Evolutionary conservation across 2,797 vertebrate genomes (phyloP), one percentile per base, ranked within the genome.

Genomic region (Bovichtus diacanthus): DNA sequence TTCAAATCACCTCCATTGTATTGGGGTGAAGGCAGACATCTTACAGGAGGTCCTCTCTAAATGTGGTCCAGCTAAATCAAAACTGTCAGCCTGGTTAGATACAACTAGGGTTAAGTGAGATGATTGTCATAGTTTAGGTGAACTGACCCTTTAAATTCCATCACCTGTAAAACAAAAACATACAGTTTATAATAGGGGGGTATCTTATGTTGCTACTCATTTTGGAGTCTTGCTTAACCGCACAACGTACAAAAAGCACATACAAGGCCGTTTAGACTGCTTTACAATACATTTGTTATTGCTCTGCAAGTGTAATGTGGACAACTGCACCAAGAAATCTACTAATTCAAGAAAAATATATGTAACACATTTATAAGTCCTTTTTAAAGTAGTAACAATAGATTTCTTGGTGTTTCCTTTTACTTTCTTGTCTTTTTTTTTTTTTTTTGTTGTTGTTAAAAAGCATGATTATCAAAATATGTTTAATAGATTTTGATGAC

Each of bases 351-450:
- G 29, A 60, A 50, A 50, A 59, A 53, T 9, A 27, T 0, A 16
- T 55, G n/a, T 12, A 44, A 56, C 4, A 41, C 3, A 43, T 38
- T 46, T 75, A 9, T 4, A 2, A 34, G 18, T 13, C 31, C 4
- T 34, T 29, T 56, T 70, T 53, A 16, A 49, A 70, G 23, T 18
- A 27, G 13, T 9, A 5, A 43, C 41, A 69, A 70, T 31, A 54
- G 71, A 80, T 88, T 87, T 90, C 71, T 87, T 87, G 82, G 84
- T 84, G 84, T 86, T 75, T 71, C 70, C 31, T 83, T 74, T 87
- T 70, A 61, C 34, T 84, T 88, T 74, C 25, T 70, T 86, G 27
- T 58, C 19, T 51, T 34, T 34, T 66, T 77, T 81, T 50, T 58
- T 66, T 77, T 81, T 50, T 58, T 75, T n/a, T n/a, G n/a, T n/a